Percentiles rank a stretch among this genome's conserved stretches.
phyloP scores from a whole-genome alignment of 1,140 invertebrate genomes.

The Cotesia glomerata region DNA sequence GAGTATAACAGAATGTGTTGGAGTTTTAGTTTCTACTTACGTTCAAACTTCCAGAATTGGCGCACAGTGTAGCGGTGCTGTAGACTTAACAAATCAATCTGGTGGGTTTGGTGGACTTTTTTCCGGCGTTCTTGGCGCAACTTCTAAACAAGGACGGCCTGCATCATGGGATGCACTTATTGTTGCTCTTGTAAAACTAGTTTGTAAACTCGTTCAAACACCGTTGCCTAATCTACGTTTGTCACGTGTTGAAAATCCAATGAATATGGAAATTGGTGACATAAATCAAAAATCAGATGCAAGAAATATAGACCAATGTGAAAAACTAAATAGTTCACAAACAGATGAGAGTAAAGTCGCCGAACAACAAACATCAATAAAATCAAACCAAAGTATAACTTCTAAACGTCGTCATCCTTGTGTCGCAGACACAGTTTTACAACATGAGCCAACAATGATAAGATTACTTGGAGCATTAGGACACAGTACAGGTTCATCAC shows the following conservation, averaged over 20 bases:
- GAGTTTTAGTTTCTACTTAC: constrained; percentile 59
- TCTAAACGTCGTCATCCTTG: constrained; percentile 66
- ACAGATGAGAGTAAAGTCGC: constrained; percentile 83
- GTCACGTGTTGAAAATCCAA: constrained; percentile 34
- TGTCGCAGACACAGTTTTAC: constrained; percentile 78
- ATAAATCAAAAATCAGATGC: constrained; percentile 24
- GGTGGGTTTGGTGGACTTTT: constrained; percentile 70
- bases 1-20: constrained; percentile 77
- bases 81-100: constrained; percentile 50
- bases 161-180: constrained; percentile 73
- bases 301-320: constrained; percentile 41
- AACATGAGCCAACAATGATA: constrained; percentile 81
- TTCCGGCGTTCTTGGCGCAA: constrained; percentile 71
- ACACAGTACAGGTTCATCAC: constrained; percentile 72
- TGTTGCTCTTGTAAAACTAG: constrained; percentile 73
- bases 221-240: constrained; percentile 62
- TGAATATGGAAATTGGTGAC: constrained; percentile 51
- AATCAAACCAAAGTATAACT: constrained; percentile 42
- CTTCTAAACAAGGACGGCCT: constrained; percentile 65
- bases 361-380: constrained; percentile 63
- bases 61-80: constrained; percentile 53
- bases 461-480: constrained; percentile 78
- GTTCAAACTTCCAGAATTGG: constrained; percentile 54
- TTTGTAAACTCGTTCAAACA: constrained; percentile 73
- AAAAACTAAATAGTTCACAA: constrained; percentile 64